Percentiles rank a stretch among this genome's conserved stretches.
These are phyloP conservation scores for Unio pictorum DNA, from an alignment of 2,888 invertebrate species.

Conservation along the genomic window DNA sequence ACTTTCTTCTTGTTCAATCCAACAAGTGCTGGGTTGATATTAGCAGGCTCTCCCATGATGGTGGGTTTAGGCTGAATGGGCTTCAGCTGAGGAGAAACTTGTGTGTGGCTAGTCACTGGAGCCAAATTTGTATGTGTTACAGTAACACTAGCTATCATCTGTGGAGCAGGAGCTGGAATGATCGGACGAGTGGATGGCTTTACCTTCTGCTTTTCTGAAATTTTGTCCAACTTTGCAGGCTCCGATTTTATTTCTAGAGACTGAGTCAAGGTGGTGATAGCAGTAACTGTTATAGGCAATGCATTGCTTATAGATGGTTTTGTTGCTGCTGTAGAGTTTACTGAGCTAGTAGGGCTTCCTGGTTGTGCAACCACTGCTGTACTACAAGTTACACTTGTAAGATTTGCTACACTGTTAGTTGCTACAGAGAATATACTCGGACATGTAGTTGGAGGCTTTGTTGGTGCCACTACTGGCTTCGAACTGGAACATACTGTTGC, in stretches of 20 bases:
- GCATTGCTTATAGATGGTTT: constrained; percentile 18
- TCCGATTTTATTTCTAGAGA: constrained; percentile 49
- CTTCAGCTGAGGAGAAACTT: constrained; percentile 61
- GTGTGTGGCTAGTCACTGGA: constrained; percentile 53
- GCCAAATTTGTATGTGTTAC: constrained; percentile 50
- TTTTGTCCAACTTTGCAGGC: constrained; percentile 30
- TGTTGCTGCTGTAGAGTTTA: constrained; percentile 1
- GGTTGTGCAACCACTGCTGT: too few relatives aligned
- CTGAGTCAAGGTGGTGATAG: constrained; percentile 28
- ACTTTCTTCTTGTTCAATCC: constrained; percentile 67
- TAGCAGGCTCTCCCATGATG: constrained; percentile 66
- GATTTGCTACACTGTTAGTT: neutral
- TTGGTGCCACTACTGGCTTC: neutral
- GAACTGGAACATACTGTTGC: constrained; percentile 1
- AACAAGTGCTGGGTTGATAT: constrained; percentile 62
- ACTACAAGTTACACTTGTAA: neutral
- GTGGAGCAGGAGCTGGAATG: constrained; percentile 61
- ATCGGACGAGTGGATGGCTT: constrained; percentile 57
- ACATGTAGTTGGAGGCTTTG: constrained; percentile 6
- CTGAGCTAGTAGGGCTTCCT: neutral
- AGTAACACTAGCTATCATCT: constrained; percentile 54
- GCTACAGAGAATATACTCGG: constrained; percentile 1
- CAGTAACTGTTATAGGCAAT: constrained; percentile 38
- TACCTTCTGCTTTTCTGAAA: constrained; percentile 37
- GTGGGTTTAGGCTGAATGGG: constrained; percentile 72